Evolutionary conservation across 2,113 vertebrate species (phyloP).

Genomic region (Calonectris borealis): DNA sequence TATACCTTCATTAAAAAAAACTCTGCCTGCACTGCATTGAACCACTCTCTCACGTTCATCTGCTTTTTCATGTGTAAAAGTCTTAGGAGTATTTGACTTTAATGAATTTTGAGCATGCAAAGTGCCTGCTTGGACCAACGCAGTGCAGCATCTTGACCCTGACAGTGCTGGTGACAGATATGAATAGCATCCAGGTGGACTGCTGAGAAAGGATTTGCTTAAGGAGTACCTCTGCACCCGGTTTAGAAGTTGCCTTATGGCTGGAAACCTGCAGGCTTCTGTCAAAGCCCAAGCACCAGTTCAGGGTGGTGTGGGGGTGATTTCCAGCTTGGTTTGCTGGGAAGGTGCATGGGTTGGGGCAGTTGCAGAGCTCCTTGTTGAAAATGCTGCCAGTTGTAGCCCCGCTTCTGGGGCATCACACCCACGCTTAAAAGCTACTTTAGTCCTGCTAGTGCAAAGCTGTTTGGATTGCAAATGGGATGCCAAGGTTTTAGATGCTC

Average conservation of each 20-base stretch:
- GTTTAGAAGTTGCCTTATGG: not conserved
- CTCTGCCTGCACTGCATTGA: not conserved
- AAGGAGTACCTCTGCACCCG: not conserved
- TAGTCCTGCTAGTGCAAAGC: not conserved
- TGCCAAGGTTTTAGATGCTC: not conserved
- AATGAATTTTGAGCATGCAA: constrained; percentile 30
- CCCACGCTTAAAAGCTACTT: not conserved
- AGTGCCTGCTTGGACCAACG: not conserved
- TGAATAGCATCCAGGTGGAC: not conserved
- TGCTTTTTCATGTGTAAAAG: constrained; percentile 33
- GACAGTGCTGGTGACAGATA: not conserved
- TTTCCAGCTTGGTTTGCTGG: not conserved
- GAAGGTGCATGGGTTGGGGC: not conserved
- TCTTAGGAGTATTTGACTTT: constrained; percentile 31
- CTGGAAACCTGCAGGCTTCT: not conserved
- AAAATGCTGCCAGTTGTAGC: not conserved
- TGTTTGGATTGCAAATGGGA: not conserved
- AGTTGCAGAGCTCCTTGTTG: not conserved
- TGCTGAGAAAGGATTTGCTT: not conserved
- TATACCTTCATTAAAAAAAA: constrained; percentile 45
- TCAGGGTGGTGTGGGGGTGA: rapidly evolving
- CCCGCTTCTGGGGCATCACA: not conserved
- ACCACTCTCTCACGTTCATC: not conserved
- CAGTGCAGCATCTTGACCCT: not conserved
- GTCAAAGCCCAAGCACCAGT: rapidly evolving